Percentiles rank a stretch among this genome's conserved stretches.
phyloP scores from a whole-genome alignment of 2,797 vertebrate genomes.

The Alosa sapidissima region DNA sequence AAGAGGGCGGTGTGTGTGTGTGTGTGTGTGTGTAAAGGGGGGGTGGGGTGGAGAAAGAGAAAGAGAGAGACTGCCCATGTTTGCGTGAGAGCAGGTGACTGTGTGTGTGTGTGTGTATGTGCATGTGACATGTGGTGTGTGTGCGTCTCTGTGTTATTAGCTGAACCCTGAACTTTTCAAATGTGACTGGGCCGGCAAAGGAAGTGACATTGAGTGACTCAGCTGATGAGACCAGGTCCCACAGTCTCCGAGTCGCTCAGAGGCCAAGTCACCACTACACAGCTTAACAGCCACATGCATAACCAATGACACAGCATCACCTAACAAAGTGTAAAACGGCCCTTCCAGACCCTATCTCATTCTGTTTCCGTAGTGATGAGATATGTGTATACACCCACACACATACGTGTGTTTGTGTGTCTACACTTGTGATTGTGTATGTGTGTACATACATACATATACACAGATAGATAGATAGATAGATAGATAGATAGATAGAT shows the following conservation, averaged over 20 bases:
- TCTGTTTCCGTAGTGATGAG: no score
- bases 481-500: no score
- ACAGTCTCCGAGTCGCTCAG: neutral
- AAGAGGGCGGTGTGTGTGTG: neutral
- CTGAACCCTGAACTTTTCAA: neutral
- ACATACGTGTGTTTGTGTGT: no score
- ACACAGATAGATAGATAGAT: no score
- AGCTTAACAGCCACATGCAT: no score
- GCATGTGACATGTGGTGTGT: neutral
- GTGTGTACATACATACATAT: no score
- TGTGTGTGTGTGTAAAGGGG: neutral
- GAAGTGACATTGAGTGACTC: constrained; percentile 1
- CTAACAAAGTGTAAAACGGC: neutral
- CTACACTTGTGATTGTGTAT: no score
- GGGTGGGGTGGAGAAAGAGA: neutral
- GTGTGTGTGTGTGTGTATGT: constrained; percentile 4
- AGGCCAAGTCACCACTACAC: no score
- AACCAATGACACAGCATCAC: neutral
- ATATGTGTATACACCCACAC: no score
- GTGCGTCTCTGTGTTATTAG: neutral
- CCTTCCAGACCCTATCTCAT: no score
- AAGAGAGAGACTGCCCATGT: neutral
- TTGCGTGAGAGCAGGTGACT: neutral
- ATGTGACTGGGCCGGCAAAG: neutral
- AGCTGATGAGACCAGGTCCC: neutral